Evolutionary conservation across 2,888 invertebrate genomes (phyloP).

Genomic region (Stictocephala bisonia): DNA sequence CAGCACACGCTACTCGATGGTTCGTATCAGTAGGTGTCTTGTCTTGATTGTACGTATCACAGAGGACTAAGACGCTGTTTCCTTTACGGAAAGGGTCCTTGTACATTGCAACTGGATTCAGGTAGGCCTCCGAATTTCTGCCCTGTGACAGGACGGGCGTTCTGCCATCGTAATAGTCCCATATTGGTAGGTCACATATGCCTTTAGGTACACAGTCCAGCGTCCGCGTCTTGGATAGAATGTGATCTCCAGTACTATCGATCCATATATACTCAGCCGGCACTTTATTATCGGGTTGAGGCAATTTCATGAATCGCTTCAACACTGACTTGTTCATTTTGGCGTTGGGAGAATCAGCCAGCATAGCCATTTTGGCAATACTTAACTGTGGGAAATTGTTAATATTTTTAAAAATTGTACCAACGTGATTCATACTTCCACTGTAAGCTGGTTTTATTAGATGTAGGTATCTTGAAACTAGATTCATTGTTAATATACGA

Average conservation of each 20-base stretch:
- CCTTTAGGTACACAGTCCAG: conserved; percentile 73
- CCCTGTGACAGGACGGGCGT: conserved; percentile 75
- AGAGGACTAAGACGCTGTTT: conserved; percentile 75
- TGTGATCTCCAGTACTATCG: conserved; percentile 77
- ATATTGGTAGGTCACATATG: conserved; percentile 74
- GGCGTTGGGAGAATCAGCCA: too few relatives aligned
- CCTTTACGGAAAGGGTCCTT: conserved; percentile 83
- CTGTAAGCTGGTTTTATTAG: too few relatives aligned
- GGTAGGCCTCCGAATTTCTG: conserved; percentile 77
- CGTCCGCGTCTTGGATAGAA: conserved; percentile 78
- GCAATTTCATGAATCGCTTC: conserved; percentile 64
- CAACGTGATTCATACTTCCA: too few relatives aligned
- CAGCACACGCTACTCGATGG: conserved; percentile 66
- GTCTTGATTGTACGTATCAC: conserved; percentile 79
- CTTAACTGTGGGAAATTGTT: too few relatives aligned
- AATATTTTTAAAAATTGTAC: too few relatives aligned
- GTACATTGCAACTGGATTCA: conserved; percentile 82
- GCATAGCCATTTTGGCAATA: too few relatives aligned
- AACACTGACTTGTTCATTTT: too few relatives aligned
- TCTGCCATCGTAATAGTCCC: conserved; percentile 83
- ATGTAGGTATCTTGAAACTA: too few relatives aligned
- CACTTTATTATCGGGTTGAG: conserved; percentile 70
- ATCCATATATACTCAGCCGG: conserved; percentile 81
- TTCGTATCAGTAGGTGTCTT: conserved; percentile 69
- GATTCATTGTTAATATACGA: too few relatives aligned